A percentile compares a stretch with the other conserved stretches of the same genome.
These are phyloP conservation scores for Microplitis demolitor DNA, from an alignment of 1,140 invertebrate genomes.

Conservation along the genomic window DNA sequence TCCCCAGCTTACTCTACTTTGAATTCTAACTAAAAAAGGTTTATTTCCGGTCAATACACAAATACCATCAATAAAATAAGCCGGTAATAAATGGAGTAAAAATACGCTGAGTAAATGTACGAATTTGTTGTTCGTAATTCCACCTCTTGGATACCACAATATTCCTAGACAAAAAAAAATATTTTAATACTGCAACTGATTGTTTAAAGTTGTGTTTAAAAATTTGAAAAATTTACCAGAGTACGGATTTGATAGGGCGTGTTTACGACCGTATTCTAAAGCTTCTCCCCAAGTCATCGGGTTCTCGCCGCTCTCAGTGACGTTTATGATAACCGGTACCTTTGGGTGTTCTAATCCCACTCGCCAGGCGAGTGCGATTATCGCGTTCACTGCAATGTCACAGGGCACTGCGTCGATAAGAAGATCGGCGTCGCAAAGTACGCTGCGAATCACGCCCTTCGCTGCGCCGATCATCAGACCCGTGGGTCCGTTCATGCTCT, in stretches of 20 bases:
- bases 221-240: constrained; percentile 45
- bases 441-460: constrained; percentile 78
- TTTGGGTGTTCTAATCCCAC: constrained; percentile 54
- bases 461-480: constrained; percentile 78
- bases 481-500: constrained; percentile 92
- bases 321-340: constrained; percentile 63
- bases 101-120: constrained; percentile 72
- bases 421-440: constrained; percentile 65
- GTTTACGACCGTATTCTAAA: constrained; percentile 67
- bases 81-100: constrained; percentile 80
- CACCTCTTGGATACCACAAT: constrained; percentile 82
- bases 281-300: constrained; percentile 80
- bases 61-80: constrained; percentile 77
- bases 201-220: background rate
- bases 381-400: constrained; percentile 70
- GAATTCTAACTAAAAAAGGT: constrained; percentile 74
- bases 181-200: background rate
- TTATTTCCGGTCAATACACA: constrained; percentile 73
- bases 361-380: constrained; percentile 66
- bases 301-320: constrained; percentile 67
- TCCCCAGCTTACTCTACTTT: constrained; percentile 69
- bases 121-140: constrained; percentile 71
- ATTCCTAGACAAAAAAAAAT: constrained; percentile 51
- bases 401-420: constrained; percentile 71
- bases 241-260: constrained; percentile 58